These are phyloP conservation scores for Sympetrum striolatum DNA, from an alignment of 2,888 invertebrate species.

Conservation along the genomic window DNA sequence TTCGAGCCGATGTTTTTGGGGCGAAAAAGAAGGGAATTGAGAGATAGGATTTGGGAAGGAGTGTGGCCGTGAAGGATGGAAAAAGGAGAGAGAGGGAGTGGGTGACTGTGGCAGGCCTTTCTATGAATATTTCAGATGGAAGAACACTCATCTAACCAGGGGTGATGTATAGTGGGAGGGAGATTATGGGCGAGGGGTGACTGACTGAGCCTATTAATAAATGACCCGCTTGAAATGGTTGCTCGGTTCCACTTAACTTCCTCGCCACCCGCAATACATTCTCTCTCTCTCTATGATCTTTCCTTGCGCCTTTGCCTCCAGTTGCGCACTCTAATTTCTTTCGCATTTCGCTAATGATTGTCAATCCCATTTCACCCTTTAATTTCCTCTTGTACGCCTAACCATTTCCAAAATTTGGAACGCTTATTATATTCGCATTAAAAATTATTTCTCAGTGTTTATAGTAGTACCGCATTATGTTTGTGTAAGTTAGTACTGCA, in stretches of 20 bases:
- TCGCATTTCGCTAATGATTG: no score
- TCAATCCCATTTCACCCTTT: no score
- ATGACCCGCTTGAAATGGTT: slow-evolving; percentile 7
- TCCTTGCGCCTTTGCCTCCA: neutral
- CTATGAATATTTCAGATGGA: slow-evolving; percentile 18
- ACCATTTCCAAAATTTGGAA: no score
- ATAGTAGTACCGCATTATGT: no score
- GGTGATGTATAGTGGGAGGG: neutral
- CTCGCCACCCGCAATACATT: neutral
- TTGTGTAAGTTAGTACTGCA: no score
- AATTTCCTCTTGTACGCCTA: no score
- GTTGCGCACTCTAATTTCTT: no score
- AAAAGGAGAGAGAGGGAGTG: no score
- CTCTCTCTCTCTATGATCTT: neutral
- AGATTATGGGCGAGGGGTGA: neutral
- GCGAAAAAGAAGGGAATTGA: neutral
- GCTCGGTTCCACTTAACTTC: neutral
- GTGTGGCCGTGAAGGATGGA: neutral
- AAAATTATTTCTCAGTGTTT: no score
- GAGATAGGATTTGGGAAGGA: neutral
- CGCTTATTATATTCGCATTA: no score
- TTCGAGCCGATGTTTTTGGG: neutral
- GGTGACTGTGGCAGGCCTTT: slow-evolving; percentile 4
- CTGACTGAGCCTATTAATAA: slow-evolving; percentile 1
- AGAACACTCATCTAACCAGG: neutral